These are phyloP conservation scores for Bombycilla garrulus DNA, from an alignment of 2,113 vertebrate genomes.

Conservation along the genomic window DNA sequence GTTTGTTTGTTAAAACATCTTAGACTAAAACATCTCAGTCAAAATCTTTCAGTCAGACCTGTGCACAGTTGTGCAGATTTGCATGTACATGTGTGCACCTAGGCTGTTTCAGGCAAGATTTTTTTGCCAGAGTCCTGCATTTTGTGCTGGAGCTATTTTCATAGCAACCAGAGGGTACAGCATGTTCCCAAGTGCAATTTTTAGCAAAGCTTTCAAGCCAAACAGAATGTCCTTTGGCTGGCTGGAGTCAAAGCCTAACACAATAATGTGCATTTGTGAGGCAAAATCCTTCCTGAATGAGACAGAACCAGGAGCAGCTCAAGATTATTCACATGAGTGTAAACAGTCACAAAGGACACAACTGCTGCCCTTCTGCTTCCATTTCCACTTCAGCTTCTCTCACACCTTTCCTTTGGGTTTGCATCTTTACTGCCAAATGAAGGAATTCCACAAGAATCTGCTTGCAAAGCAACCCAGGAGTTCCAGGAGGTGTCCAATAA, in stretches of 20 bases:
- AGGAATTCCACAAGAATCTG: background rate
- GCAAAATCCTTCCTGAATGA: background rate
- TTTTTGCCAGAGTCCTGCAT: background rate
- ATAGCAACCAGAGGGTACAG: slow-evolving; percentile 10
- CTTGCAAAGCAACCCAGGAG: background rate
- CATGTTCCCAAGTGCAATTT: slow-evolving; percentile 15
- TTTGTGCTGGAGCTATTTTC: slow-evolving; percentile 29
- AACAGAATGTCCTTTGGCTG: slow-evolving; percentile 8
- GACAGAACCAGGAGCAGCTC: background rate
- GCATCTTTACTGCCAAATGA: background rate
- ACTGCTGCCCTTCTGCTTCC: background rate
- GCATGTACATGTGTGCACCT: background rate
- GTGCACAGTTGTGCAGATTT: background rate
- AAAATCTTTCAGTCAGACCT: background rate
- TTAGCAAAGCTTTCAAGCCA: slow-evolving; percentile 9
- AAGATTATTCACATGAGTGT: background rate
- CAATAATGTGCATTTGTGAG: background rate
- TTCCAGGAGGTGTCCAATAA: background rate
- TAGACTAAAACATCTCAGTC: background rate
- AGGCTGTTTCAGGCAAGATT: background rate
- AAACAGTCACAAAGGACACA: background rate
- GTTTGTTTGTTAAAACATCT: background rate
- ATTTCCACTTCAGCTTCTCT: background rate
- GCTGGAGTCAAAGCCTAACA: background rate
- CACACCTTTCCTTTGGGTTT: background rate